Percentiles rank a stretch among this genome's conserved stretches.
Evolutionary conservation across 2,113 vertebrate species (phyloP).

Genomic region (Ondatra zibethicus): DNA sequence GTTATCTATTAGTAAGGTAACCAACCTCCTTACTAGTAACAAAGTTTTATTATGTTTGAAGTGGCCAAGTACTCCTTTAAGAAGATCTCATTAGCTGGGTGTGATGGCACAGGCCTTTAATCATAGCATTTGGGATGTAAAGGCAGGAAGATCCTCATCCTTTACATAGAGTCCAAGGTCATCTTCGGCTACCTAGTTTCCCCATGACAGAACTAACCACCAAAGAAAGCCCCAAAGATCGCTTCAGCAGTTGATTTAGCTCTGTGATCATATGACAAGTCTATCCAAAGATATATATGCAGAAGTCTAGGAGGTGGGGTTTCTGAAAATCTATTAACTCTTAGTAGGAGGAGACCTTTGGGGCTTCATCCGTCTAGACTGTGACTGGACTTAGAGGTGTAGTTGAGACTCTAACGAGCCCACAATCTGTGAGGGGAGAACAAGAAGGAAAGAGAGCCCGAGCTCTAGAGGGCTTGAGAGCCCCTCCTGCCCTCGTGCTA

Average conservation of each 20-base stretch:
- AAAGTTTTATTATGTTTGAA: neutral
- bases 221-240: neutral
- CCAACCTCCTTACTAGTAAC: constrained; percentile 13
- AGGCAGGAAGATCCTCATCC: neutral
- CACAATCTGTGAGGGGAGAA: neutral
- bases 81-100: neutral
- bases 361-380: neutral
- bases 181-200: neutral
- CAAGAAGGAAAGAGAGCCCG: neutral
- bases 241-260: neutral
- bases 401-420: neutral
- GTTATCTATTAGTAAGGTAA: neutral
- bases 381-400: neutral
- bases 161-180: neutral
- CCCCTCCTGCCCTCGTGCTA: neutral
- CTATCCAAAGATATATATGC: neutral
- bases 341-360: neutral
- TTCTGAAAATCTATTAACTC: constrained; percentile 37
- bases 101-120: neutral
- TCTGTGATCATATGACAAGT: neutral
- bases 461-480: neutral
- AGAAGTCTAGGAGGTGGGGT: neutral
- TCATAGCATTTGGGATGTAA: neutral
- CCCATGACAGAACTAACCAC: neutral
- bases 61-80: constrained; percentile 29